phyloP scores from a whole-genome alignment of 2,888 invertebrate species.

The Campoletis raptor region DNA sequence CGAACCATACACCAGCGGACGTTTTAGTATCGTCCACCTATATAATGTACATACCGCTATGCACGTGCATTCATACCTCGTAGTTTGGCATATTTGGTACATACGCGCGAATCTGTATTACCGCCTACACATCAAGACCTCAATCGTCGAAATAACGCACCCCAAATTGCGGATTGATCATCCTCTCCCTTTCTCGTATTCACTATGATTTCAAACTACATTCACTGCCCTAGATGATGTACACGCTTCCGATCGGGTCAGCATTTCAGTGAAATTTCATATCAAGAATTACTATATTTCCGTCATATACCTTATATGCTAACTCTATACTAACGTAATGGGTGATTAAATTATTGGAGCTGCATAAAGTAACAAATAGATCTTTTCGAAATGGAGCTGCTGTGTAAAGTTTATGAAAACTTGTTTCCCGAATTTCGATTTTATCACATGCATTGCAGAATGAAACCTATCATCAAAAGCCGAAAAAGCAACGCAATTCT shows the following conservation, averaged over 20 bases:
- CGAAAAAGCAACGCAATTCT: neutral
- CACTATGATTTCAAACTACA: slow-evolving; percentile 11
- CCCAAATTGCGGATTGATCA: slow-evolving; percentile 35
- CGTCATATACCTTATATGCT: neutral
- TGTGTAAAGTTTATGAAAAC: neutral
- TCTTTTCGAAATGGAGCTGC: neutral
- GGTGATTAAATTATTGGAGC: neutral
- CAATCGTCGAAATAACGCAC: slow-evolving; percentile 40
- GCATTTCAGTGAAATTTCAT: neutral
- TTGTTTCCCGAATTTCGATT: neutral
- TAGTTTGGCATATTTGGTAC: slow-evolving; percentile 26
- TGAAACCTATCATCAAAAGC: neutral
- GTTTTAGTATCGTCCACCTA: slow-evolving; percentile 53
- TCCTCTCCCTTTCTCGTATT: neutral
- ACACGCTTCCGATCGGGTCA: neutral
- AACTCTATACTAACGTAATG: neutral
- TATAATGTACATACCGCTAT: slow-evolving; percentile 36
- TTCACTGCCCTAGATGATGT: neutral
- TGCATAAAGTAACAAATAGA: neutral
- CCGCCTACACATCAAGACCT: slow-evolving; percentile 24
- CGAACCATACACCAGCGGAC: slow-evolving; percentile 4
- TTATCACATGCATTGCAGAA: neutral
- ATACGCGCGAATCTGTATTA: slow-evolving; percentile 30
- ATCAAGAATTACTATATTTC: neutral
- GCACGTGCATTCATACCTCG: slow-evolving; percentile 31